phyloP scores from a whole-genome alignment of 1,140 invertebrate species.

The Brachionus plicatilis region DNA sequence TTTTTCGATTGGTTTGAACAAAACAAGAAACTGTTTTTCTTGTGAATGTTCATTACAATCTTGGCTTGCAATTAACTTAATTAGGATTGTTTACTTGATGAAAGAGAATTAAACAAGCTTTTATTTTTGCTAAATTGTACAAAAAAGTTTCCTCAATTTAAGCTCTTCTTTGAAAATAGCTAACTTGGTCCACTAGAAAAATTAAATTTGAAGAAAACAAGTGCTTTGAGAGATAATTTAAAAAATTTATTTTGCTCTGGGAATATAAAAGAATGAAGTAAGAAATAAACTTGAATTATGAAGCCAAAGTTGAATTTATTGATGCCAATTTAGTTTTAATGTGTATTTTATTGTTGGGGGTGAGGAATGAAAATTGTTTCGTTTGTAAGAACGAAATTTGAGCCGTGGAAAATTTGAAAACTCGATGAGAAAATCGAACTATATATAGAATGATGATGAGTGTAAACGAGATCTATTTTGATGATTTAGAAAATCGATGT shows the following conservation, averaged over 20 bases:
- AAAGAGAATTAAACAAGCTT: neutral
- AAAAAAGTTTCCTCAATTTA: neutral
- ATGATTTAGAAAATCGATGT: neutral
- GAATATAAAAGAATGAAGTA: too few relatives aligned
- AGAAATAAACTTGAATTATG: neutral
- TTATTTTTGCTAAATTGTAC: neutral
- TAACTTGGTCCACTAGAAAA: too few relatives aligned
- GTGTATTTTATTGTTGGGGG: too few relatives aligned
- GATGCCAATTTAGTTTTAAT: neutral
- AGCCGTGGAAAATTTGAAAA: neutral
- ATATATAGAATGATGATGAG: neutral
- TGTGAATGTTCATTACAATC: neutral
- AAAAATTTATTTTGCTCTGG: too few relatives aligned
- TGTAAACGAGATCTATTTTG: neutral
- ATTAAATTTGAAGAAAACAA: too few relatives aligned
- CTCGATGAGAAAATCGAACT: neutral
- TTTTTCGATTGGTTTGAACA: neutral
- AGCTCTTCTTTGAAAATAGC: too few relatives aligned
- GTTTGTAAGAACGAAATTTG: neutral
- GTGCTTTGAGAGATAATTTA: too few relatives aligned
- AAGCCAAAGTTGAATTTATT: neutral
- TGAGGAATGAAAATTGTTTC: neutral
- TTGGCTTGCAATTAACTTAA: conserved; percentile 10
- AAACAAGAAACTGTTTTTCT: neutral
- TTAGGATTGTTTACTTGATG: neutral